Base-by-base conservation (phyloP, 2,113 vertebrate species). In the Antidorcas marsupialis region DNA sequence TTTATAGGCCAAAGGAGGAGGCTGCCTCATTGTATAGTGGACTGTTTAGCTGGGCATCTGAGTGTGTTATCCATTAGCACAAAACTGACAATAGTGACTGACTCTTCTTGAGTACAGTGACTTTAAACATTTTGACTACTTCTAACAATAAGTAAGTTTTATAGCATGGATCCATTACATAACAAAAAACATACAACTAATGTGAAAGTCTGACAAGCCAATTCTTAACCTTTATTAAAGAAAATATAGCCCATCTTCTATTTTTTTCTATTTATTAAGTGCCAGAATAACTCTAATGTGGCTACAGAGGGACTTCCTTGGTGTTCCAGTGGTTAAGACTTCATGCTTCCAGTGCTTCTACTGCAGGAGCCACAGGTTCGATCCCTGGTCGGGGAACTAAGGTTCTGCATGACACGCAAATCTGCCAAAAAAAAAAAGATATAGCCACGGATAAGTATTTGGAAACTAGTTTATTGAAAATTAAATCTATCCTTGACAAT, bases 381-480 rank as follows among this genome's bases (percentile, higher is more conserved):
- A 76, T 76, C 71, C 71, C 71, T 76, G 39, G 23, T 76, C 6
- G 1, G 39, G 39, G 23, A 76, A 76, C 71, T 76, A 43, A 76
- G 23, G 12, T 76, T 76, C 71, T 27, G 6, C 3, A 16, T 43
- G 12, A 25, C 39, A 76, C 0, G 0, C 12, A 76, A 25, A 39
- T 76, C 7, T 0, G 36, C 67, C n/a, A 39, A 12, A 39, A 39
- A 67, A 67, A 36, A 76, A 76, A 43, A 76, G 5, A 67, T 93
- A 25, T 33, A 79, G 17, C 39, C 15, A 53, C 47, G 47, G 87
- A 83, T 16, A 62, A 47, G 33, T 87, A 87, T 82, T 97, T 94
- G 21, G 59, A 17, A 90, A 74, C 59, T 93, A 89, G 36, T 89
- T 84, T 91, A 82, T 83, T 97, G 95, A 84, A 96, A 96, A 92